Base-by-base conservation (phyloP, 2,888 invertebrate species). In the Girardia tigrina region DNA sequence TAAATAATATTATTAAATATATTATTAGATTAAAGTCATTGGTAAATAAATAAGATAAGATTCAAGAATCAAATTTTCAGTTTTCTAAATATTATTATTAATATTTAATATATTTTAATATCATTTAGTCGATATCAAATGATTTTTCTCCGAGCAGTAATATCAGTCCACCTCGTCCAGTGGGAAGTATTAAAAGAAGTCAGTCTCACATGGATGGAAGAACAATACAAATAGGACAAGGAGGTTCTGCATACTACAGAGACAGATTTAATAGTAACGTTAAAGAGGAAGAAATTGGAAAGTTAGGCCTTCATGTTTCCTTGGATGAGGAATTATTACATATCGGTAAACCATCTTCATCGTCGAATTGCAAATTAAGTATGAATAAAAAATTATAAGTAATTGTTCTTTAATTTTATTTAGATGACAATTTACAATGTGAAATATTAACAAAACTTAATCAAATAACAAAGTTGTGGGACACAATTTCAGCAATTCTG, bases 281-380 rank as follows among this genome's bases (percentile, higher is more conserved):
- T 6, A 56, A 56, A n/a, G 56, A 56, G n/a, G 56, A 56, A n/a
- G 56, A 56, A 16, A 56, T 23, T 23, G 23, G 20, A 56, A 56
- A 16, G 23, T 56, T 56, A 16, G 56, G 56, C 23, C n/a, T 56
- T 4, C 56, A 56, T 56, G 56, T 56, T n/a, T 56, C 56, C 23
- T 56, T 56, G n/a, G 56, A 56, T 56, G 56, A 56, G 23, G 56
- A 56, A 56, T 16, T 56, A n/a, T n/a, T 56, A n/a, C n/a, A 56
- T 23, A 56, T 56, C n/a, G 56, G 56, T 4, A 56, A 56, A 56
- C 56, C 56, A 20, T 56, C 56, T 56, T 56, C 56, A 23, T 56
- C 56, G 6, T 56, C 56, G 23, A 56, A 56, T 56, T 56, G 56
- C n/a, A 4, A 23, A 56, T 56, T 56, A 56, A 56, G 56, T 56